A percentile compares a stretch with the other conserved stretches of the same genome.
These are phyloP conservation scores for Kryphioiulus occultus DNA, from an alignment of 2,888 invertebrate species.

Conservation along the genomic window DNA sequence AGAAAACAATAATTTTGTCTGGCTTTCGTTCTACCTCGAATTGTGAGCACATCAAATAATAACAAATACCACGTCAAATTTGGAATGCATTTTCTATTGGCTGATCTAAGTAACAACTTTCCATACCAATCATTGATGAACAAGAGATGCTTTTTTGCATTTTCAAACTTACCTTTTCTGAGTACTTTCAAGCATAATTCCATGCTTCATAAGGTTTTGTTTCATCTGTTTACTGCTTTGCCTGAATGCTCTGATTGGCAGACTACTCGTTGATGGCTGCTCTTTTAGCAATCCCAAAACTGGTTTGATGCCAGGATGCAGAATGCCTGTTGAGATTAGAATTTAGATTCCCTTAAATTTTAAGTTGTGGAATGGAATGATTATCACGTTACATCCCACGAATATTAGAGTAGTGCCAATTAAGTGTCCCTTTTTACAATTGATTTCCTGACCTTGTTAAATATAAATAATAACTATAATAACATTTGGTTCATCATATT, in stretches of 20 bases:
- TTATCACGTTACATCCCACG: not conserved
- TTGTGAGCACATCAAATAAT: not conserved
- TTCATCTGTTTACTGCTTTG: not conserved
- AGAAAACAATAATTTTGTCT: too few relatives aligned
- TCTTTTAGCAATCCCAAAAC: not conserved
- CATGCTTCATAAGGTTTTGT: not conserved
- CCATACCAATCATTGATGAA: not conserved
- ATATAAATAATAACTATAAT: not conserved
- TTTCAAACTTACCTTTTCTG: not conserved
- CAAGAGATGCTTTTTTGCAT: not conserved
- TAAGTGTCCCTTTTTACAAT: not conserved
- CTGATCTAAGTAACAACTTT: not conserved
- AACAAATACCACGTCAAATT: not conserved
- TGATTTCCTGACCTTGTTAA: not conserved
- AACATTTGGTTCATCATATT: too few relatives aligned
- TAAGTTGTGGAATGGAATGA: not conserved
- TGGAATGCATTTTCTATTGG: not conserved
- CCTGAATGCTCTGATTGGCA: not conserved
- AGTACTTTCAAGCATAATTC: not conserved
- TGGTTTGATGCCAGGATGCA: not conserved
- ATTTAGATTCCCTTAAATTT: not conserved
- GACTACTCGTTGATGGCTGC: not conserved
- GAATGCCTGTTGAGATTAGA: not conserved
- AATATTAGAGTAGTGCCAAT: conserved; percentile 16
- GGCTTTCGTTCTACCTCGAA: not conserved